phyloP scores from a whole-genome alignment of 1,140 invertebrate genomes.

The Diuraphis noxia region DNA sequence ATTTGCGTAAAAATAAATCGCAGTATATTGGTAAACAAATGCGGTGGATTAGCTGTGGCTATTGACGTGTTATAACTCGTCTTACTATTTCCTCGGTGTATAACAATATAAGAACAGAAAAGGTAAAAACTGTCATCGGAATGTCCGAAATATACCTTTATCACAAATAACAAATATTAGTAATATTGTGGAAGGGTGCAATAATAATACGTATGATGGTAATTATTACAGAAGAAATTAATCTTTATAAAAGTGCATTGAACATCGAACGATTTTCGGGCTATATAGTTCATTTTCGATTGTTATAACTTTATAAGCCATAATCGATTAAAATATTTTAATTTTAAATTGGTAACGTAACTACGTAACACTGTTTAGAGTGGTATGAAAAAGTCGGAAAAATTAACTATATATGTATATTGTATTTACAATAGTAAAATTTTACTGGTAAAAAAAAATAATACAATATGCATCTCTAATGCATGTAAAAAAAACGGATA shows the following conservation, averaged over 20 bases:
- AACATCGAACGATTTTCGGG: background rate
- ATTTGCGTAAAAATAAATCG: background rate
- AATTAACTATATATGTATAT: too few species aligned
- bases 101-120: background rate
- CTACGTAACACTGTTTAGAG: background rate
- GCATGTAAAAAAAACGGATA: background rate
- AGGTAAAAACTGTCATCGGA: background rate
- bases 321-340: background rate
- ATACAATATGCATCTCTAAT: background rate
- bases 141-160: background rate
- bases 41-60: background rate
- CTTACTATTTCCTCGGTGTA: background rate
- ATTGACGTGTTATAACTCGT: background rate
- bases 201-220: background rate
- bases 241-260: too few species aligned
- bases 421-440: background rate
- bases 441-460: background rate
- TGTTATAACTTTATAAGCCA: too few species aligned
- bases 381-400: background rate
- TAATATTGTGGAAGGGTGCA: too few species aligned
- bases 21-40: too few species aligned
- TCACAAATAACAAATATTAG: background rate
- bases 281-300: background rate
- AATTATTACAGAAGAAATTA: too few species aligned
- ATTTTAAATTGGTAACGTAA: too few species aligned